phyloP scores from a whole-genome alignment of 2,113 vertebrate species.

The Halichoerus grypus region DNA sequence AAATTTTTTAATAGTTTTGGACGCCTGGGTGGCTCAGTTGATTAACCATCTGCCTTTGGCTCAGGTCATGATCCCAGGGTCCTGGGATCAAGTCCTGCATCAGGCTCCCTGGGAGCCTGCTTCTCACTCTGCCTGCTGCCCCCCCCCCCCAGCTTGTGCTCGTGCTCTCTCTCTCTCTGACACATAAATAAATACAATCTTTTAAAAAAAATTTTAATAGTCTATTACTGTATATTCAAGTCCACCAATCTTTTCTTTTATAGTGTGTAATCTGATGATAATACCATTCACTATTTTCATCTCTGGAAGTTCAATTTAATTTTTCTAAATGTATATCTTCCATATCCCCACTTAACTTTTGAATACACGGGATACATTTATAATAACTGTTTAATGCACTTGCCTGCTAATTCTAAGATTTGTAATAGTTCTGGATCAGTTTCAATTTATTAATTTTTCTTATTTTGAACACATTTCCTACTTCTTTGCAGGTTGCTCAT shows the following conservation, averaged over 20 bases:
- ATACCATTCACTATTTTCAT: not conserved
- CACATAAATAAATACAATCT: too few relatives aligned
- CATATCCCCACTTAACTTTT: not conserved
- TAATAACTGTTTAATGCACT: not conserved
- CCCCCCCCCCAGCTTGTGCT: too few relatives aligned
- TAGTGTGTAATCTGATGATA: not conserved
- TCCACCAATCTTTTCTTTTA: not conserved
- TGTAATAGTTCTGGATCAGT: not conserved
- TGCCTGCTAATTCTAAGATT: not conserved
- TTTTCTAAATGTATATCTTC: not conserved
- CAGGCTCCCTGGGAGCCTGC: too few relatives aligned
- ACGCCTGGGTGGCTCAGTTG: too few relatives aligned
- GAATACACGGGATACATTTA: not conserved
- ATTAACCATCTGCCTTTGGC: too few relatives aligned
- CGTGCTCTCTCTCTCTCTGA: too few relatives aligned
- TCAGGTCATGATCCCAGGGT: too few relatives aligned
- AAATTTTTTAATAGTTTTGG: not conserved
- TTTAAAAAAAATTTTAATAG: too few relatives aligned
- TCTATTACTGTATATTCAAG: not conserved
- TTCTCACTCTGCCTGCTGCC: too few relatives aligned
- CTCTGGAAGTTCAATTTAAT: not conserved
- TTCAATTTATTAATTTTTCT: not conserved
- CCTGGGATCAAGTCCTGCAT: too few relatives aligned
- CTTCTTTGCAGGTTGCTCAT: not conserved
- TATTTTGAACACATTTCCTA: not conserved